Evolutionary conservation across 2,113 vertebrate genomes (phyloP).

Genomic region (Phaetusa simplex): DNA sequence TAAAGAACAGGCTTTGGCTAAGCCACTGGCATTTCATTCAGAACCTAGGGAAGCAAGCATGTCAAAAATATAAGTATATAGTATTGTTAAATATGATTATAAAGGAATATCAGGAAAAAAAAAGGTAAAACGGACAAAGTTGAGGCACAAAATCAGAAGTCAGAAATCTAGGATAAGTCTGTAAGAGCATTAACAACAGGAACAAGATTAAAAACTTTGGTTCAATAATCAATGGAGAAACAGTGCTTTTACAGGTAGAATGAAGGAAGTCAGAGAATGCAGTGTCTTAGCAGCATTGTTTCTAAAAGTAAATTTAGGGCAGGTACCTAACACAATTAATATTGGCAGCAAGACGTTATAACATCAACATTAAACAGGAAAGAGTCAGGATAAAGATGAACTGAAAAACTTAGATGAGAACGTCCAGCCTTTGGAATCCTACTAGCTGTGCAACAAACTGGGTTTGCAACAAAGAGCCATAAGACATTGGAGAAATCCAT

Average conservation of each 20-base stretch:
- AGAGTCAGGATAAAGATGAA: background rate
- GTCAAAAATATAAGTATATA: background rate
- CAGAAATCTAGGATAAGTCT: background rate
- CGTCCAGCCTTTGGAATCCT: background rate
- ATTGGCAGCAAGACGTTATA: background rate
- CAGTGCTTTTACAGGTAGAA: background rate
- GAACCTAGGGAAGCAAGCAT: background rate
- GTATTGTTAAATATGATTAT: background rate
- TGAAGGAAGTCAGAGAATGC: background rate
- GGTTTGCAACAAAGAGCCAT: background rate
- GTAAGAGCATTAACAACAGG: background rate
- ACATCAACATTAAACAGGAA: background rate
- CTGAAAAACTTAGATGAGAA: background rate
- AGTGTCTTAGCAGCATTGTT: background rate
- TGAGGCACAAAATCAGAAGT: background rate
- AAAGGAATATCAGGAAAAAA: background rate
- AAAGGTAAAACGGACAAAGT: background rate
- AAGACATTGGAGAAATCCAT: background rate
- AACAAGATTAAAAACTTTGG: background rate
- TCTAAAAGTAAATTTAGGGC: background rate
- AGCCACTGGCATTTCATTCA: background rate
- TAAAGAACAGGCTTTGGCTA: background rate
- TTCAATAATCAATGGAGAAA: background rate
- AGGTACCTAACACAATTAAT: background rate
- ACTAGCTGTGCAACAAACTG: background rate